Evolutionary conservation across 2,888 invertebrate species (phyloP), one percentile per base, ranked within the genome.

Genomic region (Nycteola revayana): DNA sequence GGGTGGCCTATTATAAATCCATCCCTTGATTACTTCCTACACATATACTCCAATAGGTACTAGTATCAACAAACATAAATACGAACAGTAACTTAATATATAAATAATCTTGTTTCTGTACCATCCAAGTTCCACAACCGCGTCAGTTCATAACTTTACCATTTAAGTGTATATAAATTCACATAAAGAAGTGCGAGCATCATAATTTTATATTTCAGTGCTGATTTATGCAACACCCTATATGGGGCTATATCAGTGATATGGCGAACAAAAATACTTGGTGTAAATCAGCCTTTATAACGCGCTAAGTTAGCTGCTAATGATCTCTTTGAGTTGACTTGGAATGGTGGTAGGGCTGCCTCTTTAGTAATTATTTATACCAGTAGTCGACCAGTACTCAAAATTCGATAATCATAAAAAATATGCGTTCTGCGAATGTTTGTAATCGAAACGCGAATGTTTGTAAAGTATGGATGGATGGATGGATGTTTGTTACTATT

Each of bases 241-340:
- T 36, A 9, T 7, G 25, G 11, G 28, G 21, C 17, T 42, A 44
- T 42, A 40, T 8, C 41, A 24, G 7, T 25, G 10, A 34, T 37
- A 24, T 38, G 30, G 5, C 48, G 28, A 42, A 51, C 38, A 53
- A 49, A 37, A 33, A 36, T 39, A 27, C 36, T 28, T 11, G 30
- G 25, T 38, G 50, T 45, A 31, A 42, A 42, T 31, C 49, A 34
- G 25, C 25, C 36, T 48, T 43, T 51, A 48, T 53, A 53, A 22
- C 41, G 23, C 43, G 41, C 24, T 60, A 61, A 46, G 41, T 53
- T 42, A 40, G 45, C 41, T 42, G 36, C 52, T 68, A 63, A 66
- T 66, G 60, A 62, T 58, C 40, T 42, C 21, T 21, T 21, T 21
- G n/a, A 21, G 14, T 14, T 3, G 3, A 3, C 14, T 14, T 14